Evolutionary conservation across 2,888 invertebrate genomes (phyloP).

Genomic region (Itoplectis maculator): DNA sequence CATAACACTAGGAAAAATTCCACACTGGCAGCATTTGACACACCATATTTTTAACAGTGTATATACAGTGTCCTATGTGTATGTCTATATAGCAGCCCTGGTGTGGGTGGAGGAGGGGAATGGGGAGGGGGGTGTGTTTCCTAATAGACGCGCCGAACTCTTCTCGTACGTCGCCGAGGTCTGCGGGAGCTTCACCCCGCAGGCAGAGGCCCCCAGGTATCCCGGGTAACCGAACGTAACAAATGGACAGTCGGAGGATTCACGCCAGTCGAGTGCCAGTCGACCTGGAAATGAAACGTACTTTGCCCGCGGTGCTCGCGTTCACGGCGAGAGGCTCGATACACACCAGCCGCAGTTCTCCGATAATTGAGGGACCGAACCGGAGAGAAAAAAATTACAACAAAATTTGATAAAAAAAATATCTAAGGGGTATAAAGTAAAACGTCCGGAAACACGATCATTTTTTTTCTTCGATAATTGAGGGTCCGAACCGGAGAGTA

Average conservation of each 20-base stretch:
- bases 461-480: constrained; percentile 63
- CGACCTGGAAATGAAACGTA: constrained; percentile 70
- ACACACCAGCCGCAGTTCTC: constrained; percentile 58
- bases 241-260: constrained; percentile 71
- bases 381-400: not conserved
- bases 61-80: not conserved
- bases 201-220: constrained; percentile 64
- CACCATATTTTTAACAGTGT: too few relatives aligned
- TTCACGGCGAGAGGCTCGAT: not conserved
- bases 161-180: constrained; percentile 35
- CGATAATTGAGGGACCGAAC: constrained; percentile 32
- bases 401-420: not conserved
- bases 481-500: not conserved
- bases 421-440: constrained; percentile 26
- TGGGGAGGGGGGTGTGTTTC: not conserved
- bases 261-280: constrained; percentile 70
- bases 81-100: too few relatives aligned
- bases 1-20: too few relatives aligned
- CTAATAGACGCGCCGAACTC: constrained; percentile 47
- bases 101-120: too few relatives aligned
- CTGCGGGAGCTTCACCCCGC: not conserved
- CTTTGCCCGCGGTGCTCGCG: constrained; percentile 3
- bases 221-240: constrained; percentile 76
- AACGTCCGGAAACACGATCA: too few relatives aligned
- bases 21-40: too few relatives aligned